phyloP scores from a whole-genome alignment of 2,888 invertebrate genomes.

The Norana najaformis region DNA sequence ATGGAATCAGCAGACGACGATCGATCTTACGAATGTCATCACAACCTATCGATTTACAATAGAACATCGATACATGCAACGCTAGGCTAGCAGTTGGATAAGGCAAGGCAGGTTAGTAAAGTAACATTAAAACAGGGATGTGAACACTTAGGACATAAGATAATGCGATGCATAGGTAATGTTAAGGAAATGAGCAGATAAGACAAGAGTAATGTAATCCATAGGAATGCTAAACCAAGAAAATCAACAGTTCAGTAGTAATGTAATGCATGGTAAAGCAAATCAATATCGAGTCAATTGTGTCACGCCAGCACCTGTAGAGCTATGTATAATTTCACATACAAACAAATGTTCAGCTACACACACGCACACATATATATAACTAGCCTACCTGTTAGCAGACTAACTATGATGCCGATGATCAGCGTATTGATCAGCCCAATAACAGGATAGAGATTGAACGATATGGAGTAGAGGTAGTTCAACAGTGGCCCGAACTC shows the following conservation, averaged over 20 bases:
- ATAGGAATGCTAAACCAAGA: neutral
- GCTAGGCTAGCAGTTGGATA: neutral
- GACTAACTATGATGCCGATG: slow-evolving; percentile 30
- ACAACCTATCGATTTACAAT: neutral
- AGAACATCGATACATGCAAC: neutral
- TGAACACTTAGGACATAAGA: too few species aligned
- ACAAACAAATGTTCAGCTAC: neutral
- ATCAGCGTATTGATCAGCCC: slow-evolving; percentile 28
- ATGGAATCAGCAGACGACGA: neutral
- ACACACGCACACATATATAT: too few species aligned
- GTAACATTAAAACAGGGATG: neutral
- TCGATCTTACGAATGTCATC: neutral
- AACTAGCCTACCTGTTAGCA: slow-evolving; percentile 25
- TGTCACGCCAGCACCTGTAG: too few species aligned
- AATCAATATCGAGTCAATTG: too few species aligned
- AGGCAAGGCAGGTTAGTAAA: neutral
- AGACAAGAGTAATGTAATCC: too few species aligned
- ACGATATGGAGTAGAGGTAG: slow-evolving; percentile 31
- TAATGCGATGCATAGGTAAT: neutral
- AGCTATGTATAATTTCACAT: neutral
- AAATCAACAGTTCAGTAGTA: neutral
- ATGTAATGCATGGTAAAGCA: too few species aligned
- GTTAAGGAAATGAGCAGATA: too few species aligned
- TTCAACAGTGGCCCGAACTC: neutral
- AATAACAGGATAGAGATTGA: slow-evolving; percentile 27